Conservation (phyloP, 2,113 vertebrate genomes). For the Phrynosoma blainvillii region DNA sequence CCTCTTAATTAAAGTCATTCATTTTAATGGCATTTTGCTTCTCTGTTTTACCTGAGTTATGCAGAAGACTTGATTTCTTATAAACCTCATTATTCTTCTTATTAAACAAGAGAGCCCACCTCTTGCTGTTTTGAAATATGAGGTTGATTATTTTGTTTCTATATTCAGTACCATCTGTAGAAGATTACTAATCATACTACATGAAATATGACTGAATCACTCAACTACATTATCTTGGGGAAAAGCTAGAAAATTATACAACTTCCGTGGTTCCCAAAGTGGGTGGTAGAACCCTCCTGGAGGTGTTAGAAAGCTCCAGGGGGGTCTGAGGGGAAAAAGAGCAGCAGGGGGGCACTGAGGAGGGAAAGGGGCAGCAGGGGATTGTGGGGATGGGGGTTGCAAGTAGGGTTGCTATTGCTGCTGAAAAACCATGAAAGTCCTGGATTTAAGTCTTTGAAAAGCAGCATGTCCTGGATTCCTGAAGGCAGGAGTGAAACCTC, state of each 20-base stretch:
- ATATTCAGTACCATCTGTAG: background rate
- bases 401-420: no score
- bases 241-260: background rate
- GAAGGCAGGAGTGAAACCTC: no score
- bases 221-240: background rate
- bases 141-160: constrained; percentile 25
- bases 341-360: no score
- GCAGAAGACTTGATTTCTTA: constrained; percentile 23
- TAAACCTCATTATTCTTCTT: constrained; percentile 26
- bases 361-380: no score
- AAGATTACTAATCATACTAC: constrained; percentile 7
- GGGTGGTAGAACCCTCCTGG: no score
- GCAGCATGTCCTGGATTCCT: no score
- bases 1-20: constrained; percentile 37
- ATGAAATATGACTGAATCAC: background rate
- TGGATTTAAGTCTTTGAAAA: no score
- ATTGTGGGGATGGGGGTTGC: no score
- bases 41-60: background rate
- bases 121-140: constrained; percentile 33
- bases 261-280: no score
- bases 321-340: no score
- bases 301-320: no score
- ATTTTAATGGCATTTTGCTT: constrained; percentile 13
- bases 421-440: no score
- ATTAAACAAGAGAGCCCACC: background rate